A percentile compares a stretch with the other conserved stretches of the same genome.
phyloP scores from a whole-genome alignment of 2,888 invertebrate genomes.

The Cantharis rustica region DNA sequence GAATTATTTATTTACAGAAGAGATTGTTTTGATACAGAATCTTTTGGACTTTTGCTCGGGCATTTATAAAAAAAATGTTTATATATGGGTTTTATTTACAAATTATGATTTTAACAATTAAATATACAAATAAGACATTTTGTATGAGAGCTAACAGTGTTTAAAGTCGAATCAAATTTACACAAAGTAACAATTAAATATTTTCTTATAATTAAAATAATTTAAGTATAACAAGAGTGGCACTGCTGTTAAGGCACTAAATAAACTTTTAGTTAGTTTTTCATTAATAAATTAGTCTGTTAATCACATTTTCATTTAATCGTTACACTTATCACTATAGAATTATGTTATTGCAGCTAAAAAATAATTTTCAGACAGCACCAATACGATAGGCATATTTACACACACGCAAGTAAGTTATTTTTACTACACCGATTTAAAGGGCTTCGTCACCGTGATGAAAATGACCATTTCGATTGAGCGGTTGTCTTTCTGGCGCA shows the following conservation, averaged over 20 bases:
- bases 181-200: slow-evolving; percentile 20
- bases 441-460: slow-evolving; percentile 76
- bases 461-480: slow-evolving; percentile 75
- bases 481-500: slow-evolving; percentile 81
- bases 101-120: slow-evolving; percentile 25
- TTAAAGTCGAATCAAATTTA: neutral
- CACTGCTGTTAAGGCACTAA: slow-evolving; percentile 36
- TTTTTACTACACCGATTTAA: slow-evolving; percentile 55
- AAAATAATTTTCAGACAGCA: slow-evolving; percentile 14
- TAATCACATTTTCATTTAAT: slow-evolving; percentile 31
- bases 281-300: slow-evolving; percentile 35
- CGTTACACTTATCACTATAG: slow-evolving; percentile 7
- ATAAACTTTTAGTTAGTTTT: slow-evolving; percentile 24
- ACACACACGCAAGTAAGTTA: slow-evolving; percentile 22
- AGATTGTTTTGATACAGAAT: neutral
- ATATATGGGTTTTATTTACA: slow-evolving; percentile 23
- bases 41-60: neutral
- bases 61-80: neutral
- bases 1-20: neutral
- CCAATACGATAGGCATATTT: slow-evolving; percentile 22
- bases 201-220: slow-evolving; percentile 21
- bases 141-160: slow-evolving; percentile 4
- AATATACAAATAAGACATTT: slow-evolving; percentile 21
- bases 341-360: slow-evolving; percentile 12
- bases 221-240: slow-evolving; percentile 33